Base-by-base conservation (phyloP, 2,888 invertebrate species). In the Periphyllus acericola region DNA sequence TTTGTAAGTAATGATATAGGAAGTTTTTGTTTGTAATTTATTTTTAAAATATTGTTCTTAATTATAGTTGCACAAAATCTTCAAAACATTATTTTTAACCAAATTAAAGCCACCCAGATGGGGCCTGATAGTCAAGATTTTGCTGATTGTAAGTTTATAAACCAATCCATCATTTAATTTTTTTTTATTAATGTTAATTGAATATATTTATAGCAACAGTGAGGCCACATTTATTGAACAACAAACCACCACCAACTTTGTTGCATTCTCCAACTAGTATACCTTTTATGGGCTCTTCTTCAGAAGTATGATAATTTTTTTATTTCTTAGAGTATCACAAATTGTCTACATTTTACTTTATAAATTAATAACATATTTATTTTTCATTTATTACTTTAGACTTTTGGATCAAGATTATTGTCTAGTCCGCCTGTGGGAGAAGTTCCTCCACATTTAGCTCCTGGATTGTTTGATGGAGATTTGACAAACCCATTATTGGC, bases 31-130 rank as follows among this genome's bases (percentile, higher is more conserved):
- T 25, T 21, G 25, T 36, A 34, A 14, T 74, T 32, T 71, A 34
- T 72, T 32, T 76, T 68, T 66, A 40, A 25, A 76, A 14, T 32
- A 68, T 32, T 75, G 36, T 40, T 72, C 89, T 79, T 86, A 60
- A 74, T 90, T 90, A 71, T 90, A 92, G 92, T 92, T 90, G 92
- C 92, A 74, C 92, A 92, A 89, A 92, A 91, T 90, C 91, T 92
- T 40, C 92, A 92, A 90, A 92, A 91, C 89, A 92, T 92, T 89
- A 92, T 92, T 89, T 90, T 91, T 89, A 91, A 91, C 89, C 92
- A 92, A 90, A 92, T 92, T 46, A 92, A 92, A 89, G 91, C 91
- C 78, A 90, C 92, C n/a, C 84, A 92, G 89, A 91, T 89, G 81
- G 80, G 21, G 0, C 75, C 87, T 78, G 90, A 89, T n/a, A 8